Evolutionary conservation across 2,797 vertebrate species (phyloP).

Genomic region (Amblyraja radiata): DNA sequence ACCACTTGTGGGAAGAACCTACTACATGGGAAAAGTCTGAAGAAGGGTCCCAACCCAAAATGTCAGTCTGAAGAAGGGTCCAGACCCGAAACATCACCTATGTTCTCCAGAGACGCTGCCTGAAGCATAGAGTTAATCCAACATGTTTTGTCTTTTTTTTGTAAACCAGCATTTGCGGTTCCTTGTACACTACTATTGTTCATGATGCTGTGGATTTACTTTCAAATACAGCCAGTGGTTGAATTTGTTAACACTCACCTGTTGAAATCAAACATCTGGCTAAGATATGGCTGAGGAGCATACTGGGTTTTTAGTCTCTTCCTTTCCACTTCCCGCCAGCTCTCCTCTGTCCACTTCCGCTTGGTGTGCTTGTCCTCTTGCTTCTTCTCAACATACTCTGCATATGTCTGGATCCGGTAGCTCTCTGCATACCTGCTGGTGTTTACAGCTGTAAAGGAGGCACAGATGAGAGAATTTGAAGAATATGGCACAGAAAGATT

Average conservation of each 20-base stretch:
- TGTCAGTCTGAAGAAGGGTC: too few relatives aligned
- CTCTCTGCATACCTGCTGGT: constrained; percentile 95
- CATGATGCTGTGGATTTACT: not conserved
- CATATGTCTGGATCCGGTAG: constrained; percentile 93
- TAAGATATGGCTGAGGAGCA: constrained; percentile 42
- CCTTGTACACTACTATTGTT: not conserved
- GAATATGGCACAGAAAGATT: constrained; percentile 40
- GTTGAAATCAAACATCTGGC: constrained; percentile 49
- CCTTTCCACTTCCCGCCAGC: constrained; percentile 70
- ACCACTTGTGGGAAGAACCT: too few relatives aligned
- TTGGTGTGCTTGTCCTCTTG: constrained; percentile 66
- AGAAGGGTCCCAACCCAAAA: too few relatives aligned
- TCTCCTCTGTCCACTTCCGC: constrained; percentile 72
- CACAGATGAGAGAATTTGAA: constrained; percentile 41
- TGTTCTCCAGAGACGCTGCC: too few relatives aligned
- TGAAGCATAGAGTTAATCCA: too few relatives aligned
- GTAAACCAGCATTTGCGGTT: too few relatives aligned
- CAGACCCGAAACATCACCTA: too few relatives aligned
- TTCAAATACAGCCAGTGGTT: not conserved
- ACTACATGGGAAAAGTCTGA: too few relatives aligned
- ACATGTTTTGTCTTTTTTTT: too few relatives aligned
- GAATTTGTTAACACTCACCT: constrained; percentile 49
- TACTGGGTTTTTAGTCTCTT: constrained; percentile 64
- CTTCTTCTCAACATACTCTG: constrained; percentile 77
- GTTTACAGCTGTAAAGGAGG: constrained; percentile 75